phyloP scores from a whole-genome alignment of 2,113 vertebrate species.

The Ascaphus truei region DNA sequence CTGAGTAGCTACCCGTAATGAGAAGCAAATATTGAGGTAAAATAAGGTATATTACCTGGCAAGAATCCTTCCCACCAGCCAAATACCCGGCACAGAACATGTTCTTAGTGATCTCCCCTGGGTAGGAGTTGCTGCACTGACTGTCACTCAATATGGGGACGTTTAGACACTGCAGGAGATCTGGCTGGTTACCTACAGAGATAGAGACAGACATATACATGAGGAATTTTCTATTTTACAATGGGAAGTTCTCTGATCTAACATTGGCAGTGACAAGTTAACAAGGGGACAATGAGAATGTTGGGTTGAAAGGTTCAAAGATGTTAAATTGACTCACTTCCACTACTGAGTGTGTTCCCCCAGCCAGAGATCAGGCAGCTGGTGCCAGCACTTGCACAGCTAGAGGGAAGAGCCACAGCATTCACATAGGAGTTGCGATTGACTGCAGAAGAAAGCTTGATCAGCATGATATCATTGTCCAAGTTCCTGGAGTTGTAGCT shows the following conservation, averaged over 20 bases:
- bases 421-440: slow-evolving; percentile 49
- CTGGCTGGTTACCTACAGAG: slow-evolving; percentile 57
- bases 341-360: slow-evolving; percentile 59
- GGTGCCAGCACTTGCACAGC: slow-evolving; percentile 54
- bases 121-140: slow-evolving; percentile 60
- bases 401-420: slow-evolving; percentile 55
- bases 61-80: slow-evolving; percentile 74
- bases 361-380: slow-evolving; percentile 62
- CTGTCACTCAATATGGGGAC: slow-evolving; percentile 64
- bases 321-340: slow-evolving; percentile 37
- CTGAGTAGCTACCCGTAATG: not conserved
- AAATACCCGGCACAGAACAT: slow-evolving; percentile 75
- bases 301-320: too few species aligned
- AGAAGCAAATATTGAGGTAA: not conserved
- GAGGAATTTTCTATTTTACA: too few species aligned
- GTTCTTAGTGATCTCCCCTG: slow-evolving; percentile 68
- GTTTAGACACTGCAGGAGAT: slow-evolving; percentile 63
- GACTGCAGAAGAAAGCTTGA: slow-evolving; percentile 63
- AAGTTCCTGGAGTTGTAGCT: slow-evolving; percentile 38
- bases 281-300: too few species aligned
- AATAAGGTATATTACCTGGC: slow-evolving; percentile 58
- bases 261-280: too few species aligned
- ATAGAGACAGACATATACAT: too few species aligned
- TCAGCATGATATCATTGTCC: slow-evolving; percentile 77
- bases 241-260: too few species aligned